A percentile compares a stretch with the other conserved stretches of the same genome.
Evolutionary conservation across 2,797 vertebrate species (phyloP).

Genomic region (Channallabes apus): DNA sequence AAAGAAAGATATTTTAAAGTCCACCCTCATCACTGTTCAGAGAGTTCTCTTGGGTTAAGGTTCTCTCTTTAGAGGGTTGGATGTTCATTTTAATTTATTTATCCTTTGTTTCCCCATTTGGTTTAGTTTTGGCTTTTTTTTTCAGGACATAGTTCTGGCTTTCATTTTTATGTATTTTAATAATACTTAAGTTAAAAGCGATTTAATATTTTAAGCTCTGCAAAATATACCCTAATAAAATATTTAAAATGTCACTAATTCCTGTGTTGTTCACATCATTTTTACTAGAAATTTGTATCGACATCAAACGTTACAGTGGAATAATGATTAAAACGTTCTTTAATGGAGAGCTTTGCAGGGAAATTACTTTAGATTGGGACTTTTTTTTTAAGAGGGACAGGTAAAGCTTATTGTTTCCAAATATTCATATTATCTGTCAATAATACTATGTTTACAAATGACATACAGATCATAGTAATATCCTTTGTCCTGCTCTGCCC

Average conservation of each 20-base stretch:
- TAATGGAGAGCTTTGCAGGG: no score
- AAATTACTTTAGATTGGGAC: background rate
- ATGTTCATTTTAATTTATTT: constrained; percentile 76
- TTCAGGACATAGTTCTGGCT: constrained; percentile 83
- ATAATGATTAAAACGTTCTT: background rate
- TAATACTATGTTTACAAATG: background rate
- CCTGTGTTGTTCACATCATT: constrained; percentile 38
- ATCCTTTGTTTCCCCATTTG: constrained; percentile 54
- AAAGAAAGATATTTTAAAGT: constrained; percentile 44
- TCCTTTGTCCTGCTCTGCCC: background rate
- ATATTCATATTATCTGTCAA: background rate
- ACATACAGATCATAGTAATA: background rate
- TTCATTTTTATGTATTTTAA: constrained; percentile 86
- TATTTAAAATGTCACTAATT: constrained; percentile 72
- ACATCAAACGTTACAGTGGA: background rate
- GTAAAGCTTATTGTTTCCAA: background rate
- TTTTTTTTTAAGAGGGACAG: no score
- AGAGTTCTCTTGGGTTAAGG: constrained; percentile 50
- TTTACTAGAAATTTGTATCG: background rate
- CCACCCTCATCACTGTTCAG: constrained; percentile 67
- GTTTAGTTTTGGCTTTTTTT: constrained; percentile 64
- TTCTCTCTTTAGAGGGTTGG: constrained; percentile 70
- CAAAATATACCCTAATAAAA: constrained; percentile 87
- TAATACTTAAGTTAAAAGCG: constrained; percentile 86
- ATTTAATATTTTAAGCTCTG: constrained; percentile 87